Conservation (phyloP, 1,140 invertebrate genomes). For the Lutraria rhynchaena region DNA sequence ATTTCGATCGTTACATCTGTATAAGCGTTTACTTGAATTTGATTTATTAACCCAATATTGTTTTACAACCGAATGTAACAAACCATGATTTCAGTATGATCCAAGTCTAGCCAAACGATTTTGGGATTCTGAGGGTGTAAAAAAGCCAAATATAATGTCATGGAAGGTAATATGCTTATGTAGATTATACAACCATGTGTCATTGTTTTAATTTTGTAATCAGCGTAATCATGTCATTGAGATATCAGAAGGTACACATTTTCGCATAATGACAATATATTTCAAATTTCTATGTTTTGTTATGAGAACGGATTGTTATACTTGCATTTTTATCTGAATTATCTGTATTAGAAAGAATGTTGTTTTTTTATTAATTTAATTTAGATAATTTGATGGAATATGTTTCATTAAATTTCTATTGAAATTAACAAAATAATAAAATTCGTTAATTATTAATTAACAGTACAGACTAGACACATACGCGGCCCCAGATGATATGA, state of each 20-base stretch:
- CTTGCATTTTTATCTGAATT: no score
- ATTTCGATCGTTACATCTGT: no score
- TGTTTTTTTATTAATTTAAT: neutral
- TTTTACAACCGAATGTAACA: neutral
- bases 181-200: no score
- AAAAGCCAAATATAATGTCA: constrained; percentile 55
- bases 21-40: no score
- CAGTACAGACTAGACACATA: constrained; percentile 52
- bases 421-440: neutral
- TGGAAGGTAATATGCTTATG: constrained; percentile 57
- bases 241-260: no score
- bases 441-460: neutral
- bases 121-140: constrained; percentile 43
- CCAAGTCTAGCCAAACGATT: constrained; percentile 4
- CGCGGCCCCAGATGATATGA: constrained; percentile 45
- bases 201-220: no score
- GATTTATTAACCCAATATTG: no score
- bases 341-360: no score
- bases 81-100: constrained; percentile 39
- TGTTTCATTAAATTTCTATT: neutral
- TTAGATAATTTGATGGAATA: neutral
- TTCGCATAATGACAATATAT: no score
- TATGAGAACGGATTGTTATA: no score
- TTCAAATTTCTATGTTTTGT: no score
- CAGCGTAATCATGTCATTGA: no score